These are phyloP conservation scores for Caenorhabditis afra DNA, from an alignment of 2,888 invertebrate species.

Conservation along the genomic window DNA sequence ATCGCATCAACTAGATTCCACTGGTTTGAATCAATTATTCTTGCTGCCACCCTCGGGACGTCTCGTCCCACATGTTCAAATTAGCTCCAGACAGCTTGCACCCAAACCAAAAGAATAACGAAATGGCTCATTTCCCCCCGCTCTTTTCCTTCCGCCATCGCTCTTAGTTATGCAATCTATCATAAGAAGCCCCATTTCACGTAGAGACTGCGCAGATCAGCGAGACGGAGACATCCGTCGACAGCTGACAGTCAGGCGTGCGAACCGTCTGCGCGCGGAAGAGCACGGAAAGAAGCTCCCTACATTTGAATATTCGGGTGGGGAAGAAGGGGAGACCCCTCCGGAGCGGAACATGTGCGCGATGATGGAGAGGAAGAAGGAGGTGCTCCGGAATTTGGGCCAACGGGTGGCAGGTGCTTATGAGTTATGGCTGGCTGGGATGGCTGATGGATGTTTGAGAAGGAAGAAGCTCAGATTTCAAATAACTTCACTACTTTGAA, in stretches of 20 bases:
- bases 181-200: slow-evolving; percentile 39
- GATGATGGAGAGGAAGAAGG: slow-evolving; percentile 19
- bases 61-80: slow-evolving; percentile 6
- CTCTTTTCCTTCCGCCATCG: slow-evolving; percentile 53
- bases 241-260: slow-evolving; percentile 54
- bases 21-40: not conserved
- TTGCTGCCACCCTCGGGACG: not conserved
- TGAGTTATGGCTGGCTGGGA: slow-evolving; percentile 49
- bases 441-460: slow-evolving; percentile 3
- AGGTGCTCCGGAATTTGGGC: slow-evolving; percentile 44
- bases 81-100: slow-evolving; percentile 12
- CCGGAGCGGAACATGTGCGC: slow-evolving; percentile 35
- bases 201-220: slow-evolving; percentile 15
- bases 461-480: not conserved
- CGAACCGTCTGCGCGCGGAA: slow-evolving; percentile 45
- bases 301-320: slow-evolving; percentile 46
- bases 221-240: slow-evolving; percentile 29
- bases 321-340: not conserved
- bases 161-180: slow-evolving; percentile 54
- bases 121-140: slow-evolving; percentile 44
- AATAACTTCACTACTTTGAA: not conserved
- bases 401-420: slow-evolving; percentile 49
- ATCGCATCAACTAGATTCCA: too few relatives aligned
- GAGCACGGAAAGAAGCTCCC: slow-evolving; percentile 33
- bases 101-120: slow-evolving; percentile 11